Percentiles rank a stretch among this genome's conserved stretches.
Conservation (phyloP, 1,140 invertebrate genomes). For the Asbolus verrucosus region DNA sequence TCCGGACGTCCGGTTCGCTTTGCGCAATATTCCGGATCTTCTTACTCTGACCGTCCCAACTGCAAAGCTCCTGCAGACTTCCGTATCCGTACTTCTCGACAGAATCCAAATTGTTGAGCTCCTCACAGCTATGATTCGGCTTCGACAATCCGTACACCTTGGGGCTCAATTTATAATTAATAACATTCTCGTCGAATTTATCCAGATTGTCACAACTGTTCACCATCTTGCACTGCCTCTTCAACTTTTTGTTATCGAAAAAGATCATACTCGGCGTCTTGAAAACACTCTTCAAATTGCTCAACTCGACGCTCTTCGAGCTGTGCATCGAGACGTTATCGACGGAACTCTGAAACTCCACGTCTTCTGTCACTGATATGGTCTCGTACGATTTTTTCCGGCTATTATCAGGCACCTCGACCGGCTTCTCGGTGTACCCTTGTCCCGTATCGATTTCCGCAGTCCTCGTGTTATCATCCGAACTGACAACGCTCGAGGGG, state of each 20-base stretch:
- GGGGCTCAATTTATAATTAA: slow-evolving; percentile 68
- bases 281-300: slow-evolving; percentile 57
- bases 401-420: slow-evolving; percentile 60
- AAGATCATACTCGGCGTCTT: slow-evolving; percentile 57
- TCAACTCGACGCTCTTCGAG: slow-evolving; percentile 67
- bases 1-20: slow-evolving; percentile 63
- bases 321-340: slow-evolving; percentile 70
- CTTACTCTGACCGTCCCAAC: slow-evolving; percentile 47
- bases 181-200: slow-evolving; percentile 49
- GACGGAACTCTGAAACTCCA: slow-evolving; percentile 62
- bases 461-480: slow-evolving; percentile 47
- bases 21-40: slow-evolving; percentile 54
- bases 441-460: slow-evolving; percentile 49
- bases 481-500: slow-evolving; percentile 43
- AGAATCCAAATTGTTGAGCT: slow-evolving; percentile 65
- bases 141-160: slow-evolving; percentile 69
- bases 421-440: slow-evolving; percentile 57
- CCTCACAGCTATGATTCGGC: slow-evolving; percentile 70
- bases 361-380: slow-evolving; percentile 51
- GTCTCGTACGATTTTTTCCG: slow-evolving; percentile 52
- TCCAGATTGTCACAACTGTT: slow-evolving; percentile 61
- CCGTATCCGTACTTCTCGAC: slow-evolving; percentile 60
- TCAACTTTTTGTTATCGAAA: slow-evolving; percentile 56
- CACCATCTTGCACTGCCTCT: slow-evolving; percentile 54
- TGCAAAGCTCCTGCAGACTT: slow-evolving; percentile 62